Evolutionary conservation across 2,888 invertebrate species (phyloP), one percentile per base, ranked within the genome.

Genomic region (Drosophila kuntzei): DNA sequence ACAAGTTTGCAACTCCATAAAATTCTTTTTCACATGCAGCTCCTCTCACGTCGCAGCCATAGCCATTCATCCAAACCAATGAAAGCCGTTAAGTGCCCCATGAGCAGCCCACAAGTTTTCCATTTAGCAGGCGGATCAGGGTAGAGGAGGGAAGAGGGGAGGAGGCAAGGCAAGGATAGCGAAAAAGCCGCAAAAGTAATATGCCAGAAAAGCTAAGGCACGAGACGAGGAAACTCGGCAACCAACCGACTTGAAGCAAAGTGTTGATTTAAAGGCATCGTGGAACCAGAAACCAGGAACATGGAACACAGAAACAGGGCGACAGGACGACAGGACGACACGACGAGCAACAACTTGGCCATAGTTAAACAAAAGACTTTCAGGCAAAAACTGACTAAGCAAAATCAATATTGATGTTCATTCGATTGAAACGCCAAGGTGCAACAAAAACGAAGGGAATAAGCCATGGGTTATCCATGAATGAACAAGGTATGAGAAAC

Each of bases 1-100:
- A 86, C 79, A 86, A 85, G 86, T 86, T 86, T 69, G 79, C 73
- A 73, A 79, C 80, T 86, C 68, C 62, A 81, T 59, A 81, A 85
- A 85, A 72, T 76, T 72, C 61, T 37, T 46, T 39, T 47, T 22
- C 55, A 51, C 70, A 70, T 70, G 57, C 70, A 58, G 25, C 37
- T 18, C 27, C 34, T 50, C 63, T 49, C 70, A 70, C 62, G 58
- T 74, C 29, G 27, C 39, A 55, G 54, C 50, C 70, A 65, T 73
- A 61, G 53, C 50, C 71, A 78, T 71, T 78, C 71, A 63, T 62
- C 50, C 76, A 68, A 68, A 47, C 64, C 79, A 76, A 71, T 70
- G 79, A 84, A 81, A 80, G 82, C 74, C 77, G 81, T 81, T 76
- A 79, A 84, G 81, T 84, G 81, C 79, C 76, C 64, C 58, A 65